phyloP scores from a whole-genome alignment of 2,888 invertebrate species.

The Coenonympha arcania region DNA sequence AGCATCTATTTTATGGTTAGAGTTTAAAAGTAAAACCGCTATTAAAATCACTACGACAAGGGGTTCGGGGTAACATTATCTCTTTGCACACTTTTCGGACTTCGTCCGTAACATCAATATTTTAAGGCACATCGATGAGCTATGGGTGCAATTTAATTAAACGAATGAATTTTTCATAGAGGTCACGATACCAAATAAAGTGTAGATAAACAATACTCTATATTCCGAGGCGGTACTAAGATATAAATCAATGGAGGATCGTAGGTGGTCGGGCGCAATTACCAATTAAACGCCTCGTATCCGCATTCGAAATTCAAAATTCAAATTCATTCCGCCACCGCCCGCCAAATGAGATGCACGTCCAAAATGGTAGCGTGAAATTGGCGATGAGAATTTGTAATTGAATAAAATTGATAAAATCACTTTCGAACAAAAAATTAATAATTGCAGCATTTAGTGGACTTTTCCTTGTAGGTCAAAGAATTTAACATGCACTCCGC shows the following conservation, averaged over 20 bases:
- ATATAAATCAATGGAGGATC: slow-evolving; percentile 58
- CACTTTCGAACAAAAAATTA: background rate
- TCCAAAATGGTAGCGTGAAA: slow-evolving; percentile 38
- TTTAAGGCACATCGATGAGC: background rate
- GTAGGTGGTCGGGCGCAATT: slow-evolving; percentile 66
- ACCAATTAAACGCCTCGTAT: slow-evolving; percentile 62
- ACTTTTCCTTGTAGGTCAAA: too few species aligned
- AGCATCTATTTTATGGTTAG: too few species aligned
- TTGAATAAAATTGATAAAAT: slow-evolving; percentile 21
- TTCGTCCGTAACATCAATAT: background rate
- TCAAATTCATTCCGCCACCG: slow-evolving; percentile 50
- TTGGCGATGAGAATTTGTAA: slow-evolving; percentile 21
- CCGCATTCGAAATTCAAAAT: slow-evolving; percentile 48
- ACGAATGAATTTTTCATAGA: slow-evolving; percentile 30
- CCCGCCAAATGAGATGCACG: slow-evolving; percentile 37
- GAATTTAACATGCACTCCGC: too few species aligned
- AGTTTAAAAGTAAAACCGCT: too few species aligned
- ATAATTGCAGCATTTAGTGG: background rate
- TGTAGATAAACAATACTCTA: slow-evolving; percentile 51
- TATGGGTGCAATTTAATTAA: slow-evolving; percentile 31
- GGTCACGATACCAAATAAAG: slow-evolving; percentile 30
- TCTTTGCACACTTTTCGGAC: background rate
- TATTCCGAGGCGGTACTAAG: slow-evolving; percentile 49
- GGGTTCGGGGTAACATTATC: background rate
- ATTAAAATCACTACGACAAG: too few species aligned